Conservation (phyloP, 2,888 invertebrate species). For the Schizaphis graminum region DNA sequence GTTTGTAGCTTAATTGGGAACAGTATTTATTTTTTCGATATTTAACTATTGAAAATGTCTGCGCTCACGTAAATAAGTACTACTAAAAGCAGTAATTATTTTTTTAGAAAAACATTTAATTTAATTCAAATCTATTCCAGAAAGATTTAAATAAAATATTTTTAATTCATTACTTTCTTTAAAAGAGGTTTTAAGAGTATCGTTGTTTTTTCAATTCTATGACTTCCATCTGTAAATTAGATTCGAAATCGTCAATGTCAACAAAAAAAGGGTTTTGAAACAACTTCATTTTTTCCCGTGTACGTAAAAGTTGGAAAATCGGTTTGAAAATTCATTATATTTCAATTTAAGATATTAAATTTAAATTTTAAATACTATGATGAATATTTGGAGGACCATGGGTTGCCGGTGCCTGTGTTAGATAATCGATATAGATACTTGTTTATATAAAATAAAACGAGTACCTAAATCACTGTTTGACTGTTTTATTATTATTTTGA, state of each 20-base stretch:
- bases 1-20: too few relatives aligned
- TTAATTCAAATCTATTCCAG: background rate
- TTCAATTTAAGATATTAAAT: too few relatives aligned
- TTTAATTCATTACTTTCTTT: too few relatives aligned
- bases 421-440: too few relatives aligned
- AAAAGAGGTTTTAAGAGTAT: background rate
- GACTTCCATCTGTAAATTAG: background rate
- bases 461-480: too few relatives aligned
- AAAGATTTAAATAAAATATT: too few relatives aligned
- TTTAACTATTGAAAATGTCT: background rate
- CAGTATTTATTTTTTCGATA: too few relatives aligned
- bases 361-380: too few relatives aligned
- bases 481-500: too few relatives aligned
- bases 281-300: background rate
- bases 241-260: background rate
- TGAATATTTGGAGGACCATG: too few relatives aligned
- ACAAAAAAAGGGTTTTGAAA: conserved; percentile 4
- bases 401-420: too few relatives aligned
- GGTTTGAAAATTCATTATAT: background rate
- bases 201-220: background rate
- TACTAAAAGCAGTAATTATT: background rate
- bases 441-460: too few relatives aligned
- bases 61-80: background rate
- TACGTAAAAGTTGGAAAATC: background rate
- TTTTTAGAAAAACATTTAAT: background rate